These are phyloP conservation scores for Nothocercus nigrocapillus DNA, from an alignment of 2,113 vertebrate species.

Conservation along the genomic window DNA sequence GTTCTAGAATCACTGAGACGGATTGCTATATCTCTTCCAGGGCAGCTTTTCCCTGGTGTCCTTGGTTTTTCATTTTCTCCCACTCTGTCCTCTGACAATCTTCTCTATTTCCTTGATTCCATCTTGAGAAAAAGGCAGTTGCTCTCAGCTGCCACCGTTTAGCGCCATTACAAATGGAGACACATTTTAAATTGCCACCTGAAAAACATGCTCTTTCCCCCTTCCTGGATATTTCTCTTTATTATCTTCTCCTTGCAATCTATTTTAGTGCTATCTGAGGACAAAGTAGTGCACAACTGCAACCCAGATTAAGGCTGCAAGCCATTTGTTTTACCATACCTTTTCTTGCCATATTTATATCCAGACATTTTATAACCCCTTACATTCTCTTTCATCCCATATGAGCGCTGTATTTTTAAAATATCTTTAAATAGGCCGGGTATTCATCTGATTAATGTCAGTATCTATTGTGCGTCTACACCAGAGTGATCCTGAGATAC, in stretches of 20 bases:
- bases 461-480: not conserved
- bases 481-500: not conserved
- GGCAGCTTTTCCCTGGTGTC: not conserved
- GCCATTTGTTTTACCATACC: not conserved
- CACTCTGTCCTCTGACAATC: not conserved
- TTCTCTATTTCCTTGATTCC: not conserved
- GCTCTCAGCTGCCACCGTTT: not conserved
- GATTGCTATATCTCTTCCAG: not conserved
- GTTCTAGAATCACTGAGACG: not conserved
- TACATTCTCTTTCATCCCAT: not conserved
- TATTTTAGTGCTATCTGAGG: not conserved
- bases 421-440: not conserved
- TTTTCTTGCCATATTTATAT: not conserved
- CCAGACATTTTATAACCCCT: not conserved
- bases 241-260: not conserved
- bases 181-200: not conserved
- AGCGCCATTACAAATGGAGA: not conserved
- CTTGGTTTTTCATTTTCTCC: not conserved
- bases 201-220: not conserved
- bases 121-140: not conserved
- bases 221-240: not conserved
- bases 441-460: not conserved
- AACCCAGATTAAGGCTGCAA: not conserved
- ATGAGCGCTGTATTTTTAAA: not conserved
- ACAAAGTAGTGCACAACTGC: not conserved